Conservation (phyloP, 2,113 vertebrate species). For the Etheostoma cragini region DNA sequence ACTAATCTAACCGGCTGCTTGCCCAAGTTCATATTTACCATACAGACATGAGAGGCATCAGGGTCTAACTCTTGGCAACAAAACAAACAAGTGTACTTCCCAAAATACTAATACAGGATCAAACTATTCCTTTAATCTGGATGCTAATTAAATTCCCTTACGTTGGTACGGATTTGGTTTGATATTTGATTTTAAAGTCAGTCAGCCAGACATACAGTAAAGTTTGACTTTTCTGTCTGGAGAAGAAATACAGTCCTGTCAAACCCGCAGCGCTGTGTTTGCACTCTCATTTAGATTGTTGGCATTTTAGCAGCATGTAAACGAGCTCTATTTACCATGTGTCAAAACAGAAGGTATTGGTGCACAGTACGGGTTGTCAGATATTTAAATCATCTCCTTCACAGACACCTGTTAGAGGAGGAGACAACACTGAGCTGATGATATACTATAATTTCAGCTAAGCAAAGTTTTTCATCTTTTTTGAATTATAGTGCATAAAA, state of each 20-base stretch:
- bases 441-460: constrained; percentile 34
- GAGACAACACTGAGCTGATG: constrained; percentile 1
- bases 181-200: neutral
- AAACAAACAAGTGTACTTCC: neutral
- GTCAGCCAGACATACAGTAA: neutral
- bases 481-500: neutral
- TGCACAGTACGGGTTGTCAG: constrained; percentile 37
- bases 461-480: constrained; percentile 20
- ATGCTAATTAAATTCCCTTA: neutral
- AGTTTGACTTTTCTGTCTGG: constrained; percentile 30
- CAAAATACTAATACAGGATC: neutral
- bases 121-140: neutral
- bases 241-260: constrained; percentile 26
- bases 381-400: constrained; percentile 54
- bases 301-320: constrained; percentile 62
- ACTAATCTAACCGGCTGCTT: neutral
- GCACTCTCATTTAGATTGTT: constrained; percentile 41
- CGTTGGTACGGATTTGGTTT: neutral
- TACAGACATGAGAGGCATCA: neutral
- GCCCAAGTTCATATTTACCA: neutral
- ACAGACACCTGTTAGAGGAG: neutral
- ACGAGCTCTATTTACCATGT: constrained; percentile 61
- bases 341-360: constrained; percentile 43
- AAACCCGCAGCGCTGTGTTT: constrained; percentile 34
- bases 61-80: neutral